Base-by-base conservation (phyloP, 2,797 vertebrate genomes). In the Brotula barbata region DNA sequence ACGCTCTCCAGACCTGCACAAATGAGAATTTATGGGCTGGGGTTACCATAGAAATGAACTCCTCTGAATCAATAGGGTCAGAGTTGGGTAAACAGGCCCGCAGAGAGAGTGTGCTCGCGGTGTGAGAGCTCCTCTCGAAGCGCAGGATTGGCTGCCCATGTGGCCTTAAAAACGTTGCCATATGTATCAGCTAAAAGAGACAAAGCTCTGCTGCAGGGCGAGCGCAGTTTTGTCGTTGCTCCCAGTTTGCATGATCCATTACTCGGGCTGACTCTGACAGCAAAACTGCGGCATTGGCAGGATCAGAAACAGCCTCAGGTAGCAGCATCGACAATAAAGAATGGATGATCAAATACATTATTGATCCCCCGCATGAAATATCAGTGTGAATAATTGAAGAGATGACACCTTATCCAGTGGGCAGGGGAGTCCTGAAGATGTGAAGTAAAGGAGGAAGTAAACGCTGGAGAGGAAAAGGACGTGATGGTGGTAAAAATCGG, bases 21-120 rank as follows among this genome's bases (percentile, higher is more conserved):
- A 86, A 91, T 89, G 71, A 88, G 75, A 85, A 89, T 88, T 82
- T 83, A 90, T 88, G 66, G 74, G 73, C 67, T 57, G 1, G n/a
- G 49, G 78, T 84, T 82, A 48, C 80, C 73, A 73, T 72, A 81
- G 85, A 81, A 87, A 88, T 88, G 59, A 85, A 85, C 74, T 79
- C 50, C 71, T 81, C 58, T 28, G 15, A 78, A 85, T 89, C 88
- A 77, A 90, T 89, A 85, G 14, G 70, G 71, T 46, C 37, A 33
- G 72, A 75, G 70, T 73, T 64, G 68, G 69, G 65, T 77, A 75
- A 82, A 81, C 65, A 73, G 64, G 69, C 67, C 55, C 75, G 78
- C 54, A 62, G 82, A 75, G 69, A 56, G 45, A 78, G 51, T 22
- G 37, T 68, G 57, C 53, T 36, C 16, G 36, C 53, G 70, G 67